A percentile compares a stretch with the other conserved stretches of the same genome.
phyloP scores from a whole-genome alignment of 1,140 invertebrate species.

The Ptiloglossa arizonensis region DNA sequence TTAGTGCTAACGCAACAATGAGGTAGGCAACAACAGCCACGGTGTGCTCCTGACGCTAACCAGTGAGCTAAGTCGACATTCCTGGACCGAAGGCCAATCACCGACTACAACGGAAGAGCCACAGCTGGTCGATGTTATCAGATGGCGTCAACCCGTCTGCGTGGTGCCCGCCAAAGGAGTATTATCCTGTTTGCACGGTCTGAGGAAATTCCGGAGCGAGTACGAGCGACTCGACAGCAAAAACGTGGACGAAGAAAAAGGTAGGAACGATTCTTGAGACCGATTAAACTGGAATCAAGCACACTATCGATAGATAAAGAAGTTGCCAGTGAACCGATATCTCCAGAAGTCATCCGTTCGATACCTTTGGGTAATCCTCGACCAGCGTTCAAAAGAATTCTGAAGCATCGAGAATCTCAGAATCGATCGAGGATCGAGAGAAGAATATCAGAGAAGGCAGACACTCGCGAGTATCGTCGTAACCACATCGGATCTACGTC shows the following conservation, averaged over 20 bases:
- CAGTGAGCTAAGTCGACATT: slow-evolving; percentile 2
- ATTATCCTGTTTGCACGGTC: background rate
- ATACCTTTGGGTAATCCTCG: background rate
- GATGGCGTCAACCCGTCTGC: slow-evolving; percentile 64
- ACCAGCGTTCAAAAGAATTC: too few species aligned
- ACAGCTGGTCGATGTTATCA: slow-evolving; percentile 50
- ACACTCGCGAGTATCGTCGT: background rate
- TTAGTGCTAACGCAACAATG: background rate
- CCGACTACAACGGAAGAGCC: background rate
- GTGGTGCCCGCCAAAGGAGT: slow-evolving; percentile 24
- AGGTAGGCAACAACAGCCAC: background rate
- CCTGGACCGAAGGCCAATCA: background rate
- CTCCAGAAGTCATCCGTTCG: background rate
- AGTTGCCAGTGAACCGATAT: background rate
- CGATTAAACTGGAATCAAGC: slow-evolving; percentile 1
- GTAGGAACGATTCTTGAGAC: background rate
- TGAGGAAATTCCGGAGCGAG: slow-evolving; percentile 23
- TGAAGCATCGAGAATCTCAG: background rate
- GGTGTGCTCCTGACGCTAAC: background rate
- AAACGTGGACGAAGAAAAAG: background rate
- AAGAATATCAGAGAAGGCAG: background rate
- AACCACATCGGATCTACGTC: slow-evolving; percentile 32
- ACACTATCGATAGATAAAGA: background rate
- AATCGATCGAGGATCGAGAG: background rate
- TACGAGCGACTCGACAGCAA: slow-evolving; percentile 23